phyloP scores from a whole-genome alignment of 2,797 vertebrate genomes.

The Myotis pilosus region DNA sequence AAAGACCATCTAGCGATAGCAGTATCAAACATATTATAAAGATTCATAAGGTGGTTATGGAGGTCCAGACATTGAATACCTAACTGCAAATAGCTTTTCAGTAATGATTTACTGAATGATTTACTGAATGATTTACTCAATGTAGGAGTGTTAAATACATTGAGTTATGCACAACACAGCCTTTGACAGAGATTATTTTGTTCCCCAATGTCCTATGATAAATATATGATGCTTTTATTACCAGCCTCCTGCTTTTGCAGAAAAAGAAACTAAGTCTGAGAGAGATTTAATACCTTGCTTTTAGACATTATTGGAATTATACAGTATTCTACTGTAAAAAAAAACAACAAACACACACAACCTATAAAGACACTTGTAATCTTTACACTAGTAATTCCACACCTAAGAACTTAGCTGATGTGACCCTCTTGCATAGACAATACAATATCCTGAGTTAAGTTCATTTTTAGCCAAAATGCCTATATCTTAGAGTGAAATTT shows the following conservation, averaged over 20 bases:
- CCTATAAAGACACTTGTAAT: background rate
- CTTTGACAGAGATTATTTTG: background rate
- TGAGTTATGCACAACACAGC: background rate
- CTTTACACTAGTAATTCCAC: background rate
- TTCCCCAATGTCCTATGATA: background rate
- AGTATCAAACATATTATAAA: background rate
- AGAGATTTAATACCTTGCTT: background rate
- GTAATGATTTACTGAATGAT: background rate
- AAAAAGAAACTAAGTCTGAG: background rate
- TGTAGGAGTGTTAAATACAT: no score
- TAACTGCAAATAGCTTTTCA: background rate
- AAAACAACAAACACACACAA: no score
- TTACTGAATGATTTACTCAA: no score
- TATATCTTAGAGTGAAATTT: background rate
- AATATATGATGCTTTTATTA: background rate
- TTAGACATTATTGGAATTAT: background rate
- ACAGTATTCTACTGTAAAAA: background rate
- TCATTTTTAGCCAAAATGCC: background rate
- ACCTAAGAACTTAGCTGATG: background rate
- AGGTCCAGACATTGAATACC: background rate
- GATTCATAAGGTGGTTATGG: background rate
- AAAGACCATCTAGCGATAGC: background rate
- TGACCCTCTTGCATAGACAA: background rate
- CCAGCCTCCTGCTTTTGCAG: background rate
- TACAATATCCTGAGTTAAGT: background rate